Percentiles rank a stretch among this genome's conserved stretches.
phyloP scores from a whole-genome alignment of 2,888 invertebrate genomes.

The Pheosia tremula region DNA sequence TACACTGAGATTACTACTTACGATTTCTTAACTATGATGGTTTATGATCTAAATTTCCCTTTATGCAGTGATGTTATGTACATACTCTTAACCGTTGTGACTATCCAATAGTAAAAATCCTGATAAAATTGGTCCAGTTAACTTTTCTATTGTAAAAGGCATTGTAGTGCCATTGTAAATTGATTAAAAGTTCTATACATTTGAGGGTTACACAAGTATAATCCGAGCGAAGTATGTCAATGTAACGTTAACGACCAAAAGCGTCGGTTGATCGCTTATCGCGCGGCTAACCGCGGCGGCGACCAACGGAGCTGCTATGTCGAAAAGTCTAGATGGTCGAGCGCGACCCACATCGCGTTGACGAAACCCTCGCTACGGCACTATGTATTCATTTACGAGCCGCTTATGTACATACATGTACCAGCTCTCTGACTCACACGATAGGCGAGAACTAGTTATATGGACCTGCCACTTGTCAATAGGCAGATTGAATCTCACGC shows the following conservation, averaged over 20 bases:
- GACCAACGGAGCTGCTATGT: conserved; percentile 49
- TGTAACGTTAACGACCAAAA: conserved; percentile 63
- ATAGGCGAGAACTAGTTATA: conserved; percentile 22
- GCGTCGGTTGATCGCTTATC: conserved; percentile 54
- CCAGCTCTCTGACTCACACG: conserved; percentile 43
- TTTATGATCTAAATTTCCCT: too few relatives aligned
- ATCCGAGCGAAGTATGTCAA: conserved; percentile 52
- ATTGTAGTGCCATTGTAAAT: too few relatives aligned
- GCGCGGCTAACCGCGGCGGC: conserved; percentile 28
- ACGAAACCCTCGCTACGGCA: conserved; percentile 54
- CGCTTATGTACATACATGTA: conserved; percentile 38
- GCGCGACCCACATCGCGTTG: conserved; percentile 65
- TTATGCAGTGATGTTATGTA: too few relatives aligned
- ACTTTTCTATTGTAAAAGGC: too few relatives aligned
- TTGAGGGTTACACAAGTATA: conserved; percentile 13
- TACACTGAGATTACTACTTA: too few relatives aligned
- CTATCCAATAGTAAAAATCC: too few relatives aligned
- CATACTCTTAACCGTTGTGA: too few relatives aligned
- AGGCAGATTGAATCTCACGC: conserved; percentile 11
- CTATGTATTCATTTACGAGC: conserved; percentile 45
- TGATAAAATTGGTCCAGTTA: too few relatives aligned
- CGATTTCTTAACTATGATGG: too few relatives aligned
- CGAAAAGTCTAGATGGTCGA: conserved; percentile 65
- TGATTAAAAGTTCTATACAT: neutral
- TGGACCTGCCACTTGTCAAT: conserved; percentile 25